Evolutionary conservation across 2,113 vertebrate species (phyloP), one percentile per base, ranked within the genome.

Genomic region (Struthio camelus): DNA sequence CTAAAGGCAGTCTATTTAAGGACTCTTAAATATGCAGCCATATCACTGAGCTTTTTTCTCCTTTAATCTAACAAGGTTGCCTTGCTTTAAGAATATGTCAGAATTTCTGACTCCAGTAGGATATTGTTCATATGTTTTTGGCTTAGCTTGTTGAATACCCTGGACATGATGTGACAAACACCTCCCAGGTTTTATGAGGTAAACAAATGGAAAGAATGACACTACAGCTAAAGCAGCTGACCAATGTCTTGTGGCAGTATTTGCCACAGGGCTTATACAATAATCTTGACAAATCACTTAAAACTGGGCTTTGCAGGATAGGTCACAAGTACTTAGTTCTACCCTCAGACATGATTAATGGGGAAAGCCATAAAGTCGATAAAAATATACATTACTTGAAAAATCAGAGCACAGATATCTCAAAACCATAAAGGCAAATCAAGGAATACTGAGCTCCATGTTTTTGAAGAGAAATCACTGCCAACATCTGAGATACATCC

Each of bases 301-400:
- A 94, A 93, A 85, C 23, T 24, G 13, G 10, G 15, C 24, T 94
- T 90, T 93, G 44, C 30, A 66, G 30, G n/a, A 58, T 73, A 71
- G 13, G 83, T 86, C 80, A 78, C 25, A 78, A 54, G 11, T 27
- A 83, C 28, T 85, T 93, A 89, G 16, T 53, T 84, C 67, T 90
- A 75, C 32, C 80, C 11, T 53, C 59, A 70, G 27, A 91, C 9
- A 59, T 87, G 61, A 85, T 93, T 96, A 85, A 46, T 46, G 71
- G 23, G 11, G 65, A 89, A 90, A 94, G 23, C 24, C 50, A 64
- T 30, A 80, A 79, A 93, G 25, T 61, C 11, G 32, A 11, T 89
- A 94, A 94, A 95, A 95, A 71, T 79, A 64, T 18, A 67, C 32
- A 38, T 84, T 91, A 82, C 27, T 30, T 89, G 46, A 93, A 94